These are phyloP conservation scores for Heteromurus nitidus DNA, from an alignment of 2,888 invertebrate species.

Conservation along the genomic window DNA sequence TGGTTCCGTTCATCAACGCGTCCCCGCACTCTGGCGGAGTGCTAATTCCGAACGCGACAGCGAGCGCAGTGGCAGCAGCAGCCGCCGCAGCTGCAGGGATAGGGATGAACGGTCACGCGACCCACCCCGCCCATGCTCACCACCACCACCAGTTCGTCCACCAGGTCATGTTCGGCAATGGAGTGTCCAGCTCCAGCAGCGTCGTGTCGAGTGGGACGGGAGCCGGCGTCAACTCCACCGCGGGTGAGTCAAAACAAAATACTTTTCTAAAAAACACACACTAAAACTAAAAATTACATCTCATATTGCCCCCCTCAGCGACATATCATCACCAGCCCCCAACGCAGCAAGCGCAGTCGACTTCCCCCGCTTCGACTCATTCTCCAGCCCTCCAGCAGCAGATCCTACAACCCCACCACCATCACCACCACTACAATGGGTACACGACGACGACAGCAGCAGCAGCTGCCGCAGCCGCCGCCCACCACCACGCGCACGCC, in stretches of 20 bases:
- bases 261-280: no score
- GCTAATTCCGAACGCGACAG: slow-evolving; percentile 35
- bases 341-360: slow-evolving; percentile 3
- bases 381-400: neutral
- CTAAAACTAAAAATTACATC: neutral
- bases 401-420: slow-evolving; percentile 15
- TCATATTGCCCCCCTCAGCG: neutral
- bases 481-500: slow-evolving; percentile 50
- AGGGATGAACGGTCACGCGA: slow-evolving; percentile 1
- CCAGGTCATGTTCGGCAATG: slow-evolving; percentile 48
- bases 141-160: slow-evolving; percentile 38
- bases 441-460: neutral
- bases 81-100: slow-evolving; percentile 22
- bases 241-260: neutral
- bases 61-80: slow-evolving; percentile 13
- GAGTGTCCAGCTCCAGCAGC: slow-evolving; percentile 21
- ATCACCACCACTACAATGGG: slow-evolving; percentile 4
- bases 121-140: slow-evolving; percentile 22
- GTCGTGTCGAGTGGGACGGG: slow-evolving; percentile 4
- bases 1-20: slow-evolving; percentile 29
- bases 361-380: neutral
- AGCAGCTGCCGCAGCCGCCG: slow-evolving; percentile 46
- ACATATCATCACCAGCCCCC: neutral
- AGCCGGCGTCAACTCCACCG: slow-evolving; percentile 3
- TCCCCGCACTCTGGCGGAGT: neutral